Percentiles rank a stretch among this genome's conserved stretches.
phyloP scores from a whole-genome alignment of 2,113 vertebrate species.

The Raja brachyura region DNA sequence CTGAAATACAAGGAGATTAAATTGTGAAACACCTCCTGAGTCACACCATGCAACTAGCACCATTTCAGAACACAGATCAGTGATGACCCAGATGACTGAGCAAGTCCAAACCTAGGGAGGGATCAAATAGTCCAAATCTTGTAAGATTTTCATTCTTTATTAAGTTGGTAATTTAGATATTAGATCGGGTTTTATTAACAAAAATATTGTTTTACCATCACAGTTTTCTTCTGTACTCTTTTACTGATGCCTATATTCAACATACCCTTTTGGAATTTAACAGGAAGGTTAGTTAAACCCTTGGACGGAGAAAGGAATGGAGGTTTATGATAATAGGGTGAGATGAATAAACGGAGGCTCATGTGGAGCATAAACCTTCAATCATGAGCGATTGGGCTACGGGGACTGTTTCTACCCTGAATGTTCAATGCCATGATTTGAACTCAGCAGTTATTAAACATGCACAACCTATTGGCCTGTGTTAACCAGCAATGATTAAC shows the following conservation, averaged over 20 bases:
- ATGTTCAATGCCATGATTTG: background rate
- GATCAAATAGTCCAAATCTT: background rate
- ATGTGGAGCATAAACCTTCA: background rate
- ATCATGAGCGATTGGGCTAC: background rate
- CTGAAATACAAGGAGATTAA: too few relatives aligned
- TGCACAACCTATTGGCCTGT: background rate
- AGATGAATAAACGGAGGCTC: background rate
- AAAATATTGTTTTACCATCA: background rate
- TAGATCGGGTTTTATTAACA: background rate
- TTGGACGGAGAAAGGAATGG: background rate
- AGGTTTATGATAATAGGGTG: background rate
- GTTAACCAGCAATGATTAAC: background rate
- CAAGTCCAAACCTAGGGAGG: background rate
- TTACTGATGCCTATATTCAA: background rate
- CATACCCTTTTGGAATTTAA: background rate
- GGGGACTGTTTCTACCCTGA: background rate
- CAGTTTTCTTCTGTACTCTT: background rate
- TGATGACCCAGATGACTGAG: background rate
- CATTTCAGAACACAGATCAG: background rate
- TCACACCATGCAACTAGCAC: constrained; percentile 14
- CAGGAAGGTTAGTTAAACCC: background rate
- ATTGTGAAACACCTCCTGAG: too few relatives aligned
- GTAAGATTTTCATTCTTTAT: background rate
- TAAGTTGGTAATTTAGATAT: background rate
- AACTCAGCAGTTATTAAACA: too few relatives aligned